Base-by-base conservation (phyloP, 1,140 invertebrate species). In the Bombus picipes region DNA sequence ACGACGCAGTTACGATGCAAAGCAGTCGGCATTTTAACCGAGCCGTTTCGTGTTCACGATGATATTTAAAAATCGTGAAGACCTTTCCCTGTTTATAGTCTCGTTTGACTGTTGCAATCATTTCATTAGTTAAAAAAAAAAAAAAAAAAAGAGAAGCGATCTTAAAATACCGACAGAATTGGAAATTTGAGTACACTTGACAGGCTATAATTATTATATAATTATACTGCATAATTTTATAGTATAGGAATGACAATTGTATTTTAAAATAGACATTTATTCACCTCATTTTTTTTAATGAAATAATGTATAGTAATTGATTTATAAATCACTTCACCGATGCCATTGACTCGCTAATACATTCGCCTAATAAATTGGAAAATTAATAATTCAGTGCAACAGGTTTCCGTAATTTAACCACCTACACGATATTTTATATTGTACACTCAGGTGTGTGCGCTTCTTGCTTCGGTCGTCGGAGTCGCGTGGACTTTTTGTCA, bases 1-100 rank as follows among this genome's bases (percentile, higher is more conserved):
- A 73, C 15, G n/a, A n/a, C 15, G 73, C 79, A 68, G 65, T 70
- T 81, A 47, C 39, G 65, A 73, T 53, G 59, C 39, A 71, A 57
- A 73, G 25, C 59, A 62, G n/a, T 32, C 32, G n/a, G 34, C 39
- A 65, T 87, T 87, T 47, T 70, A 39, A 34, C n/a, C 57, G 80
- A 57, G 32, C 62, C 41, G 34, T 22, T 59, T 80, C 71, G 43
- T 39, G 53, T 39, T 70, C 43, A 34, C 37, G 68, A 73, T 66
- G 68, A 59, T 65, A 76, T 76, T 78, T 18, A 65, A 71, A 84
- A 68, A 57, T 28, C 47, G 47, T 71, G 39, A 47, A 71, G 73
- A 62, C 66, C 47, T 57, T 32, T 25, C 43, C 3, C 18, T 32
- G 2, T 28, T 57, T 10, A 15, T 41, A 5, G 28, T 53, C 71